Evolutionary conservation across 2,113 vertebrate genomes (phyloP), one percentile per base, ranked within the genome.

Genomic region (Rhabdornis inornatus): DNA sequence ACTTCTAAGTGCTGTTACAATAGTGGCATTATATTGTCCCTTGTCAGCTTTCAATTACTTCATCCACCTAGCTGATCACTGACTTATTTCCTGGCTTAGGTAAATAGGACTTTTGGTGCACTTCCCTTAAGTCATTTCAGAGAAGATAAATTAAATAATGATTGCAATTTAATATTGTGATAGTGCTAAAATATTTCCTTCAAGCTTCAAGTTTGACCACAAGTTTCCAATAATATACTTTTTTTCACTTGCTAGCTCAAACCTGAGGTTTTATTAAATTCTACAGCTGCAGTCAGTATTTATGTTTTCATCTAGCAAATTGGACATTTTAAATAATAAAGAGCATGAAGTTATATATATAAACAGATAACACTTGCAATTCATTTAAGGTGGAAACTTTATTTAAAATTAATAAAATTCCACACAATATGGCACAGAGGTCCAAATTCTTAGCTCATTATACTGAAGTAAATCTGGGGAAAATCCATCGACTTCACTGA

Each of bases 111-210:
- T 97, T 98, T 98, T 93, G 82, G 61, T 98, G 96, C 76, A 98
- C 97, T 98, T 98, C 97, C 97, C 92, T 97, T 92, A 97, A 98
- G 95, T 97, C 94, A 97, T 98, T 98, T 98, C 95, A 96, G 97
- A 96, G 96, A 92, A 98, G 98, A 98, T 98, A 98, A 98, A 98
- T 98, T 98, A 98, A 98, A 98, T 98, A 98, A 98, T 96, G 97
- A 98, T 97, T 98, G 97, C 98, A 98, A 98, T 96, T 98, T 97
- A 98, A 98, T 98, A 98, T 96, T 97, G 98, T 98, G 97, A 98
- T 98, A 97, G 97, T 98, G 98, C 97, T 98, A 98, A 98, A 98
- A 98, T 98, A 98, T 98, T 98, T 98, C 97, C 97, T 98, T 98
- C 97, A 98, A 96, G 97, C 97, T 98, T 98, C 98, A 98, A 97